phyloP scores from a whole-genome alignment of 2,113 vertebrate species.

The Fregata magnificens region DNA sequence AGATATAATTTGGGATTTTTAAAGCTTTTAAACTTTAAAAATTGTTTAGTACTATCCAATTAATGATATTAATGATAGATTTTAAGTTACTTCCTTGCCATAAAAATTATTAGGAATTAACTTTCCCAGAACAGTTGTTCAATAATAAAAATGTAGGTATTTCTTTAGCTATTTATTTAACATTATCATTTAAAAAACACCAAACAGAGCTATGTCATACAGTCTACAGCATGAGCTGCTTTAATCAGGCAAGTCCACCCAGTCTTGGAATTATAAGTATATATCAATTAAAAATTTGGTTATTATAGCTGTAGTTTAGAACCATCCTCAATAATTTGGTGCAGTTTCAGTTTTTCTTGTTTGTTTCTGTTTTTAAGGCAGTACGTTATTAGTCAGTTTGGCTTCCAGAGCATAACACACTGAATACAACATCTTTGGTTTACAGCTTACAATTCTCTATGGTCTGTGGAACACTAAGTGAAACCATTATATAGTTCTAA shows the following conservation, averaged over 20 bases:
- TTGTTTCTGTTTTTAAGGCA: neutral
- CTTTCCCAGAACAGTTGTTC: neutral
- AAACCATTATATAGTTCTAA: neutral
- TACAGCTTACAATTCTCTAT: neutral
- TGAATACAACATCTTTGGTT: neutral
- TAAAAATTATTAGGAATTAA: neutral
- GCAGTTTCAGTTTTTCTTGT: neutral
- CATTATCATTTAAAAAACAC: neutral
- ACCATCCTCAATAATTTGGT: neutral
- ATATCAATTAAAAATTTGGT: neutral
- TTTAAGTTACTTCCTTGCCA: neutral
- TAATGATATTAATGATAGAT: neutral
- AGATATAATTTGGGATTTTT: neutral
- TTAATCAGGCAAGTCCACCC: neutral
- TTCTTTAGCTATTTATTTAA: neutral
- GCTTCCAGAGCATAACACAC: neutral
- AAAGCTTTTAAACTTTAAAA: neutral
- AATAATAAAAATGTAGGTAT: neutral
- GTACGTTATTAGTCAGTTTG: neutral
- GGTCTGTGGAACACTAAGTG: neutral
- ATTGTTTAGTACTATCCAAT: neutral
- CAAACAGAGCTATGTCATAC: neutral
- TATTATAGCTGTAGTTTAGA: neutral
- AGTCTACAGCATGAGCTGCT: neutral
- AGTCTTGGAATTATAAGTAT: neutral